Evolutionary conservation across 2,797 vertebrate genomes (phyloP).

Genomic region (Mareca penelope): DNA sequence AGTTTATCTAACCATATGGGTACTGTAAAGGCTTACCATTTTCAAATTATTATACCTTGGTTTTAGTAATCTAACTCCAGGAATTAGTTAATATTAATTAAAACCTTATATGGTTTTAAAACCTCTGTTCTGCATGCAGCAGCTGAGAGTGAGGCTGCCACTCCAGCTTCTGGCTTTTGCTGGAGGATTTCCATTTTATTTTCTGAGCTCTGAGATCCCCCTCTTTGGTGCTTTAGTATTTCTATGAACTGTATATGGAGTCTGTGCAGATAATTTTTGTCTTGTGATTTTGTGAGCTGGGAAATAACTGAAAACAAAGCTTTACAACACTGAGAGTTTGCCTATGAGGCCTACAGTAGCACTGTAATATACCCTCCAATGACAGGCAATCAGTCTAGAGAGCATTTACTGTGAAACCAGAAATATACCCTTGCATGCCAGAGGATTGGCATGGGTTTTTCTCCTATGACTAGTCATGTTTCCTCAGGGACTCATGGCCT

Average conservation of each 20-base stretch:
- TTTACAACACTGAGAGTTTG: not conserved
- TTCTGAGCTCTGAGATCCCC: not conserved
- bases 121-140: not conserved
- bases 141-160: not conserved
- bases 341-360: not conserved
- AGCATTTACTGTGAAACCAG: not conserved
- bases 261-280: not conserved
- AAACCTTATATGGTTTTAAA: not conserved
- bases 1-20: not conserved
- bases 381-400: not conserved
- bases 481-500: not conserved
- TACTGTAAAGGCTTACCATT: not conserved
- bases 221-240: fast-evolving
- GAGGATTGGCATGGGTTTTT: not conserved
- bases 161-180: not conserved
- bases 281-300: not conserved
- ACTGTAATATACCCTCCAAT: not conserved
- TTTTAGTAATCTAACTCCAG: not conserved
- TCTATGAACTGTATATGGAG: not conserved
- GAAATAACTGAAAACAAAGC: not conserved
- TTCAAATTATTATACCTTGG: not conserved
- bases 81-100: not conserved
- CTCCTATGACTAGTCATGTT: not conserved
- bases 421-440: not conserved
- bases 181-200: not conserved